Percentiles rank a stretch among this genome's conserved stretches.
Evolutionary conservation across 1,140 invertebrate genomes (phyloP).

Genomic region (Liolophura sinensis): DNA sequence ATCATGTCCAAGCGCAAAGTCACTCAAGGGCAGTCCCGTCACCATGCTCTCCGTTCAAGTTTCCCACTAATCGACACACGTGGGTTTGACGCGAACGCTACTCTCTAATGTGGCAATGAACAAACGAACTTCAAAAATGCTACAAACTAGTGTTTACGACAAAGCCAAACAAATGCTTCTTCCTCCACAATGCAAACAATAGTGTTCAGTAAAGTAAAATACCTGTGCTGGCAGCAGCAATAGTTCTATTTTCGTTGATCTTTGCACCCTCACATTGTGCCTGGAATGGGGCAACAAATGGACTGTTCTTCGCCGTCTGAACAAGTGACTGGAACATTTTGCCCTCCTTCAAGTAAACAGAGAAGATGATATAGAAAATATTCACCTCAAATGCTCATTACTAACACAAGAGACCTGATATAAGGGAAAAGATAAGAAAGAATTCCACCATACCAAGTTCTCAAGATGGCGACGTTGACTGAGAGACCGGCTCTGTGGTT

Average conservation of each 20-base stretch:
- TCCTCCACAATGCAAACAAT: neutral
- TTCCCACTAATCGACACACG: neutral
- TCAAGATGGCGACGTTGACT: too few relatives aligned
- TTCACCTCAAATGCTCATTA: too few relatives aligned
- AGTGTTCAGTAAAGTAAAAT: constrained; percentile 1
- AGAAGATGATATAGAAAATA: too few relatives aligned
- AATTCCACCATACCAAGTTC: too few relatives aligned
- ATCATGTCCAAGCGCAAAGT: too few relatives aligned
- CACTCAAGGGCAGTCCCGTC: too few relatives aligned
- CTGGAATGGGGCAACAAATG: constrained; percentile 71
- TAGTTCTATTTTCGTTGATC: constrained; percentile 45
- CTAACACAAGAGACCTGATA: too few relatives aligned
- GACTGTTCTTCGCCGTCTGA: constrained; percentile 74
- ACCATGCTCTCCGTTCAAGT: neutral
- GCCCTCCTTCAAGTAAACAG: neutral
- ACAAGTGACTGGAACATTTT: constrained; percentile 74
- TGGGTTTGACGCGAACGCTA: neutral
- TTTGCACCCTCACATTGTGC: constrained; percentile 29
- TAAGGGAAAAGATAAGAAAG: too few relatives aligned
- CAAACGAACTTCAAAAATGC: neutral
- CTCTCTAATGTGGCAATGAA: neutral
- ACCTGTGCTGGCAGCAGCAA: constrained; percentile 50
- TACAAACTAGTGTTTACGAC: neutral
- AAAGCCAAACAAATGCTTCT: neutral
- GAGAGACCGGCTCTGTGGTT: too few relatives aligned